phyloP scores from a whole-genome alignment of 2,888 invertebrate genomes.

The Xylota sylvarum region DNA sequence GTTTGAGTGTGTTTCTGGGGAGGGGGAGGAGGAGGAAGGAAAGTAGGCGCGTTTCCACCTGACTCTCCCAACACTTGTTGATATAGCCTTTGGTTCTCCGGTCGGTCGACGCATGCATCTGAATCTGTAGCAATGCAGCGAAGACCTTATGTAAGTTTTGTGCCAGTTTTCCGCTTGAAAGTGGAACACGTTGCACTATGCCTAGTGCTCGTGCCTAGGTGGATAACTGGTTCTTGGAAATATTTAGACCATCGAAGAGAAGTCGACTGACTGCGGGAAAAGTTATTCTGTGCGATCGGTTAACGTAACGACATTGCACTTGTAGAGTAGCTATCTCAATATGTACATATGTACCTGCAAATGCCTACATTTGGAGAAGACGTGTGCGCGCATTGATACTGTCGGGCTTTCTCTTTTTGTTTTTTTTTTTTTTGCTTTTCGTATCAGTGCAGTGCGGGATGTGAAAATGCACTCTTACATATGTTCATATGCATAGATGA shows the following conservation, averaged over 20 bases:
- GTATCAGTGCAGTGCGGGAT: neutral
- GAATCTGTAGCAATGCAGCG: slow-evolving; percentile 30
- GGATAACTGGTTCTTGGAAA: slow-evolving; percentile 17
- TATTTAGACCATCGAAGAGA: neutral
- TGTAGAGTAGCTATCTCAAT: neutral
- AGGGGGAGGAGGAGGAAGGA: neutral
- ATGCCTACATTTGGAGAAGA: neutral
- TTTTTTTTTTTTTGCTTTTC: neutral
- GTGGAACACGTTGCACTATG: slow-evolving; percentile 9
- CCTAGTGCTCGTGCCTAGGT: neutral
- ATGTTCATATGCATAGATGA: neutral
- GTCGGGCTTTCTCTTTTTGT: slow-evolving; percentile 27
- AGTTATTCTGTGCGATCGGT: neutral
- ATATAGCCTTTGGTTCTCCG: neutral
- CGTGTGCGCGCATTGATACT: neutral
- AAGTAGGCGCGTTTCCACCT: neutral
- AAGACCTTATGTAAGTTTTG: slow-evolving; percentile 26
- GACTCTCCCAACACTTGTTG: slow-evolving; percentile 63
- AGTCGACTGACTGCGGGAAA: neutral
- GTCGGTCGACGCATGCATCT: neutral
- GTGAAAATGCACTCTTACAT: neutral
- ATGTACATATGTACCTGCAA: too few relatives aligned
- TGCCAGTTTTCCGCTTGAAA: slow-evolving; percentile 21
- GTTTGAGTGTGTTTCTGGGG: neutral
- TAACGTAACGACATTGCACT: slow-evolving; percentile 19